These are phyloP conservation scores for Petrophora chlorosata DNA, from an alignment of 2,888 invertebrate genomes.

Conservation along the genomic window DNA sequence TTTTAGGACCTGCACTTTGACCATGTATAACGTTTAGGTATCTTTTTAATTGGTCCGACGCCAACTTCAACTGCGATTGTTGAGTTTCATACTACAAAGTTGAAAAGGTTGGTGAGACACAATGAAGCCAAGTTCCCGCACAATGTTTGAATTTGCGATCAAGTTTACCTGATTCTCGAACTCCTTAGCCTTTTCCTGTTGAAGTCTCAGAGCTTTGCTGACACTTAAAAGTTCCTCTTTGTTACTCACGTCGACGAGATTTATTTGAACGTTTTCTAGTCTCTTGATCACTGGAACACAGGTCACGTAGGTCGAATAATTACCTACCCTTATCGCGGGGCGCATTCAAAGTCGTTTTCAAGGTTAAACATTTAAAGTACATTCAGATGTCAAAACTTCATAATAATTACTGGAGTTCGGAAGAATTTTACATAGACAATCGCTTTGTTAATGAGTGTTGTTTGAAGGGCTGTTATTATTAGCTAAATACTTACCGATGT, in stretches of 20 bases:
- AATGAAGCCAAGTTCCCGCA: slow-evolving; percentile 6
- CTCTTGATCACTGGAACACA: slow-evolving; percentile 74
- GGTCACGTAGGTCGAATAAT: slow-evolving; percentile 37
- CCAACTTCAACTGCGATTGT: slow-evolving; percentile 72
- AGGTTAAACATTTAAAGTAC: slow-evolving; percentile 32
- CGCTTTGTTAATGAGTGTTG: slow-evolving; percentile 50
- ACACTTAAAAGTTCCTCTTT: slow-evolving; percentile 85
- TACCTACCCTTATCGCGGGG: slow-evolving; percentile 31
- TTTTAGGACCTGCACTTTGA: slow-evolving; percentile 75
- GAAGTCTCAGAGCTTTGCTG: slow-evolving; percentile 78
- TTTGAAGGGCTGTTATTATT: slow-evolving; percentile 55
- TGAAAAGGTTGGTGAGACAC: slow-evolving; percentile 7
- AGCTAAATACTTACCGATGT: slow-evolving; percentile 84
- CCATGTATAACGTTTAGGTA: slow-evolving; percentile 84
- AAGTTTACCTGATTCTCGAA: slow-evolving; percentile 68
- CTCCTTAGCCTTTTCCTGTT: slow-evolving; percentile 79
- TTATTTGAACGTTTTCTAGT: slow-evolving; percentile 78
- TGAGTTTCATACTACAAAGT: slow-evolving; percentile 70
- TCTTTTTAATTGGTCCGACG: slow-evolving; percentile 85
- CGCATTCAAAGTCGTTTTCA: slow-evolving; percentile 29
- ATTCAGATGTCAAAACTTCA: slow-evolving; percentile 41
- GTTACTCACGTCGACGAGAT: slow-evolving; percentile 87
- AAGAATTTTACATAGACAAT: slow-evolving; percentile 34
- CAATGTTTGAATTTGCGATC: slow-evolving; percentile 13
- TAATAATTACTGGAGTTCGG: slow-evolving; percentile 39